Evolutionary conservation across 2,888 invertebrate species (phyloP), one percentile per base, ranked within the genome.

Genomic region (Girardia tigrina): DNA sequence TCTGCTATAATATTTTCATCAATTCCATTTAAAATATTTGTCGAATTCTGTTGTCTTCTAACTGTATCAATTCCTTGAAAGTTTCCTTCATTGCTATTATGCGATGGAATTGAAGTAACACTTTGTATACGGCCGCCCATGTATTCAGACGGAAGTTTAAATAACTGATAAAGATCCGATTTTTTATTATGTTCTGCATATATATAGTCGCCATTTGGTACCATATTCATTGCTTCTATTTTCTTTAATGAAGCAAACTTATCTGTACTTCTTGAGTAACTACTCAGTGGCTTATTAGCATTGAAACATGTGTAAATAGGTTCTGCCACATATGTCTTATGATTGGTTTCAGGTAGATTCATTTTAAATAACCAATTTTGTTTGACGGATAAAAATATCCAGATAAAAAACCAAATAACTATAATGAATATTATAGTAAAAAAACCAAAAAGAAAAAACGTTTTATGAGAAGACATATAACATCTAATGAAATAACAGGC

Each of bases 151-250:
- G 56, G 56, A 4, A 56, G 20, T 56, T 56, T 56, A 56, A 56
- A 56, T 56, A 56, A 56, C 23, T 56, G 56, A 56, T 56, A 56
- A 4, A 56, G n/a, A 56, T 56, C 56, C 6, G 56, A 56, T n/a
- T 56, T 56, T 56, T 56, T 56, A n/a, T 56, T 56, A 56, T 56
- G 56, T 56, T 56, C 56, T 16, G 56, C 56, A 56, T 56, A 56
- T 20, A 56, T n/a, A 56, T 56, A 56, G 23, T 56, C 56, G 4
- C 56, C 56, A 56, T 56, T 56, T 56, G 56, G 56, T 20, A 56
- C 56, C 23, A 56, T 6, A 56, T 23, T 56, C 4, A 56, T 16
- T 56, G 56, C 56, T 6, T 56, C 56, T 6, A n/a, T 56, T 16
- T 56, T 56, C 23, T 56, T 56, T n/a, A 56, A 56, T 2, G 56